Conservation (phyloP, 1,140 invertebrate genomes). For the Ooceraea biroi region DNA sequence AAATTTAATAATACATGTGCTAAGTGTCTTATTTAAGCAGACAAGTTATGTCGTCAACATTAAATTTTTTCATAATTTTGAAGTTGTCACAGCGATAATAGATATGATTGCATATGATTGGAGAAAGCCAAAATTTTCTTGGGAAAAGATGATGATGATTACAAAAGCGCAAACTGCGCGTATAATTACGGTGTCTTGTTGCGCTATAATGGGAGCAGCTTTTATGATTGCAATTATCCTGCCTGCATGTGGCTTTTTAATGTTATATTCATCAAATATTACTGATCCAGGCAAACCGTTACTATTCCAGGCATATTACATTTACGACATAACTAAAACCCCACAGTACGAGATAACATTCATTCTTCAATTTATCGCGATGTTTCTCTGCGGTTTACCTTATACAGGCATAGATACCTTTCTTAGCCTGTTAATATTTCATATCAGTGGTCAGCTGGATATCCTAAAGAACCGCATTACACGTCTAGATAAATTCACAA, state of each 20-base stretch:
- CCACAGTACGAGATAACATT: constrained; percentile 49
- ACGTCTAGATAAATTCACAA: neutral
- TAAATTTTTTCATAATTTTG: too few relatives aligned
- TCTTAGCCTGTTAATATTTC: constrained; percentile 23
- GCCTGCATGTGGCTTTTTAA: neutral
- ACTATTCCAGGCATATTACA: constrained; percentile 20
- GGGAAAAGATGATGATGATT: constrained; percentile 4
- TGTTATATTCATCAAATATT: neutral
- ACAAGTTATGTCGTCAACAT: too few relatives aligned
- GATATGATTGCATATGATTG: constrained; percentile 49
- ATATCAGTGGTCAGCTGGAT: constrained; percentile 42
- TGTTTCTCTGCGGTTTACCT: neutral
- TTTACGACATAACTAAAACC: constrained; percentile 11
- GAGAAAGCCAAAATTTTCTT: constrained; percentile 8
- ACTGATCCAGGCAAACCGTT: neutral
- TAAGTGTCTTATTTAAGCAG: too few relatives aligned
- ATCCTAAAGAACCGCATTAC: constrained; percentile 12
- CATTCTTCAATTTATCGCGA: neutral
- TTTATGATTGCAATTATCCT: neutral
- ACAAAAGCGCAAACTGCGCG: neutral
- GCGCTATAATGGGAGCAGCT: neutral
- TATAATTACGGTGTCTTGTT: neutral
- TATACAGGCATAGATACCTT: constrained; percentile 43
- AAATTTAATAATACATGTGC: too few relatives aligned
- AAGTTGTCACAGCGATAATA: constrained; percentile 19